These are phyloP conservation scores for Desoria tigrina DNA, from an alignment of 2,888 invertebrate genomes.

Conservation along the genomic window DNA sequence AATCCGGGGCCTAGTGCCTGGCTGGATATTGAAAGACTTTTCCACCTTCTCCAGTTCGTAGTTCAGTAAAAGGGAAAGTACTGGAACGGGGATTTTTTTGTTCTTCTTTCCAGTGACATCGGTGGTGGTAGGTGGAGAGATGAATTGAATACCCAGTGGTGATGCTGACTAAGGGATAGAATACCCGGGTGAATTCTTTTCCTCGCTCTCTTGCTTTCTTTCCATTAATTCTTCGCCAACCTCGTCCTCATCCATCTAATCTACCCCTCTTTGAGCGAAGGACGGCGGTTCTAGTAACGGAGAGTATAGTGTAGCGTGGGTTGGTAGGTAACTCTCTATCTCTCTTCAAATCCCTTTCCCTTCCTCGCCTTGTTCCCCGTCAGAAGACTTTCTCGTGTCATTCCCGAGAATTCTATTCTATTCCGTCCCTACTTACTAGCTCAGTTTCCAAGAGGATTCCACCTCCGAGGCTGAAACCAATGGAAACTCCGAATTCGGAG, in stretches of 20 bases:
- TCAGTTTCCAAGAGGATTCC: too few species aligned
- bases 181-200: conserved; percentile 45
- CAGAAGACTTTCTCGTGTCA: too few species aligned
- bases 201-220: conserved; percentile 45
- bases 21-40: too few species aligned
- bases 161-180: conserved; percentile 47
- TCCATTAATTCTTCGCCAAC: conserved; percentile 40
- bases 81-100: conserved; percentile 12
- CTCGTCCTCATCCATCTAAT: conserved; percentile 46
- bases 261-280: conserved; percentile 34
- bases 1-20: too few species aligned
- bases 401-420: too few species aligned
- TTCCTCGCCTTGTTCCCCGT: background rate
- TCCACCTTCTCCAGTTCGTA: too few species aligned
- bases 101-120: conserved; percentile 8
- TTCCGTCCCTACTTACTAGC: too few species aligned
- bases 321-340: conserved; percentile 23
- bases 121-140: conserved; percentile 40
- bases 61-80: background rate
- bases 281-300: conserved; percentile 17
- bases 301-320: too few species aligned
- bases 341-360: conserved; percentile 23
- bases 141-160: conserved; percentile 48
- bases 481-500: too few species aligned
- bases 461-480: too few species aligned